A percentile compares a stretch with the other conserved stretches of the same genome.
Evolutionary conservation across 2,797 vertebrate species (phyloP).

Genomic region (Zonotrichia albicollis): DNA sequence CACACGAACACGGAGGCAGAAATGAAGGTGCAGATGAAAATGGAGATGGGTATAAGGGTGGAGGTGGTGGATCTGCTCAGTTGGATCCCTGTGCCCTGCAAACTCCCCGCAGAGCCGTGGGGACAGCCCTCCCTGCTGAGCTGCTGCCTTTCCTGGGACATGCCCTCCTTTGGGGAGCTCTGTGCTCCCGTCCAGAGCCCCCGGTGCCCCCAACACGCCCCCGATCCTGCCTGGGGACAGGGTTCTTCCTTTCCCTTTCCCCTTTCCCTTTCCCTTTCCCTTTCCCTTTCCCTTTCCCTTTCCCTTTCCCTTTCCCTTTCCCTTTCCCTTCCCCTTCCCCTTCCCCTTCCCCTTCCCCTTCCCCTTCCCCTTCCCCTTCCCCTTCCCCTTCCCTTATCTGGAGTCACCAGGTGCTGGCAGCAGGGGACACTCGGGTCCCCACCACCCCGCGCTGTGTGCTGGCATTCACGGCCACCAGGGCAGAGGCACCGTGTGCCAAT

Average conservation of each 20-base stretch:
- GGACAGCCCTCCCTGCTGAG: not conserved
- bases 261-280: too few relatives aligned
- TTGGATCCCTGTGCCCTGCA: too few relatives aligned
- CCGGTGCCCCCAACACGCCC: not conserved
- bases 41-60: too few relatives aligned
- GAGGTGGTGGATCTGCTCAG: not conserved
- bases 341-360: too few relatives aligned
- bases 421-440: not conserved
- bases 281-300: not conserved
- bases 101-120: fast-evolving
- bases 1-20: fast-evolving
- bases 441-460: fast-evolving
- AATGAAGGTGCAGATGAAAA: not conserved
- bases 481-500: not conserved
- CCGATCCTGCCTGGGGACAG: not conserved
- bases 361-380: too few relatives aligned
- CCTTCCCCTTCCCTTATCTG: not conserved
- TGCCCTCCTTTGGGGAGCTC: not conserved
- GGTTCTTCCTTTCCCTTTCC: too few relatives aligned
- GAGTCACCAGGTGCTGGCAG: too few relatives aligned
- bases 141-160: not conserved
- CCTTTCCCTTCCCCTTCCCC: too few relatives aligned
- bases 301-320: too few relatives aligned
- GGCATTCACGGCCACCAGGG: not conserved
- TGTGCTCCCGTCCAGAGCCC: not conserved